Evolutionary conservation across 92 coral and sea anemone species (phyloP), one percentile per base, ranked within the genome.

Genomic region (Pocillopora meandrina): DNA sequence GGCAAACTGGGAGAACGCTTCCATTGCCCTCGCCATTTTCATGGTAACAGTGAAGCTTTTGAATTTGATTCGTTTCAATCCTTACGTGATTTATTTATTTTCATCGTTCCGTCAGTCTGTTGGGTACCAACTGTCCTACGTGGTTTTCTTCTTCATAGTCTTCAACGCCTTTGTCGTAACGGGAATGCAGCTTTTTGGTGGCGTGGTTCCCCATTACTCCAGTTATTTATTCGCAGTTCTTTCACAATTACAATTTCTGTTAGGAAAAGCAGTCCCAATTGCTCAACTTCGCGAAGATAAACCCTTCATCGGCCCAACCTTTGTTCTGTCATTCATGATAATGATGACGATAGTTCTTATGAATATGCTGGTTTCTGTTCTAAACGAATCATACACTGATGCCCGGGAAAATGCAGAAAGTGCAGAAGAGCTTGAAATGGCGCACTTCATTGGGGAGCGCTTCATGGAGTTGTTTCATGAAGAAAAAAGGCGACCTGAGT

Each of bases 201-300:
- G 16, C 15, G 71, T 73, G 34, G 75, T 79, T 16, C 47, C 26
- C n/a, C 65, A 74, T 63, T 89, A 85, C 55, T 78, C 88, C 1
- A 89, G 80, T 14, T 65, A 73, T 20, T 13, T 74, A 58, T 42
- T 79, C 9, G 79, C 89, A 12, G 71, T 85, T 17, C 62, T 89
- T 12, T 74, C 86, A 0, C 92, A 89, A 72, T 62, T 89, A 9
- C 61, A 89, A 63, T 89, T 85, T 52, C 77, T 89, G 61, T 64
- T 89, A 13, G 92, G 92, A 47, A 89, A 82, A 63, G 85, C 92
- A 9, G 84, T 89, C 11, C 92, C 92, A 3, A 72, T 89, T 7
- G 87, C 60, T 36, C 75, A 76, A 14, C 84, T 89, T 1, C 84
- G 84, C 52, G 62, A 77, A 0, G 83, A 85, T 15, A 81, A 82